These are phyloP conservation scores for Arrhamphus sclerolepis DNA, from an alignment of 2,797 vertebrate species.

Conservation along the genomic window DNA sequence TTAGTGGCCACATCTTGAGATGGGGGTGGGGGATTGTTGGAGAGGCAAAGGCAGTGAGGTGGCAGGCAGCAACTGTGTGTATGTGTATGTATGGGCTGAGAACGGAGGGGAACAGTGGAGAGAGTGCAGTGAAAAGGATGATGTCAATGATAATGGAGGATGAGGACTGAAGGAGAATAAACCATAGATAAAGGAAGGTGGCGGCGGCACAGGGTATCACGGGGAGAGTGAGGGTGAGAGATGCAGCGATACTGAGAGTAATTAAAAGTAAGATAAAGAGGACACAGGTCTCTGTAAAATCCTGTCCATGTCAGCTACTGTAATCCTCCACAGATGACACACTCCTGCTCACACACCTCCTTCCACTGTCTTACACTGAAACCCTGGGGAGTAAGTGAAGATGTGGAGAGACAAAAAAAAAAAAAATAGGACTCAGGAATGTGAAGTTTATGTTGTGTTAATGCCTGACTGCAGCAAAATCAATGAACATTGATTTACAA, in stretches of 20 bases:
- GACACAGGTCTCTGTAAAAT: constrained; percentile 20
- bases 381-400: neutral
- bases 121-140: constrained; percentile 56
- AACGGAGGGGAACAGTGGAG: constrained; percentile 8
- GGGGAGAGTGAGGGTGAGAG: neutral
- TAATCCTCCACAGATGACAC: constrained; percentile 14
- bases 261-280: constrained; percentile 16
- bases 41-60: constrained; percentile 51
- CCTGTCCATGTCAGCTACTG: constrained; percentile 20
- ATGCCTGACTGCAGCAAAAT: constrained; percentile 16
- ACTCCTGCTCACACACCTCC: neutral
- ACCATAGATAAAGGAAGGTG: constrained; percentile 24
- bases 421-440: neutral
- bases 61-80: constrained; percentile 18
- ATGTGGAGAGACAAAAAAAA: neutral
- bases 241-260: constrained; percentile 7
- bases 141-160: constrained; percentile 79
- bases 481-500: constrained; percentile 5
- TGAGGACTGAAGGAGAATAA: constrained; percentile 55
- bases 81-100: constrained; percentile 20
- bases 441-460: neutral
- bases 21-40: constrained; percentile 70
- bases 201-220: constrained; percentile 28
- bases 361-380: neutral
- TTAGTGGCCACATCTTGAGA: constrained; percentile 75